phyloP scores from a whole-genome alignment of 2,888 invertebrate genomes.

The Cephus runcator region DNA sequence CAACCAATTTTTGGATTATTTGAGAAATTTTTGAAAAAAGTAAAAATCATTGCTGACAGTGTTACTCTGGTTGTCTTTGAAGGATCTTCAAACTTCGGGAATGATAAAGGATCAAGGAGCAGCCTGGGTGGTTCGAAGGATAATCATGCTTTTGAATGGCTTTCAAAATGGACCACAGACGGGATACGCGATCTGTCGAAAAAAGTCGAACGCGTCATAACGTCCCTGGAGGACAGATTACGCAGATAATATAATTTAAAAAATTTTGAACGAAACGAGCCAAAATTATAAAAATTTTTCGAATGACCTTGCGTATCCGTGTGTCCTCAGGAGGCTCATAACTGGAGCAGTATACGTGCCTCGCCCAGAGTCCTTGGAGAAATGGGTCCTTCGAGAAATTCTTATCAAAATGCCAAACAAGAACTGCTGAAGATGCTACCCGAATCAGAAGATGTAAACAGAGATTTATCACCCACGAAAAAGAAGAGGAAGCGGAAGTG shows the following conservation, averaged over 20 bases:
- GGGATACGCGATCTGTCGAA: constrained; percentile 9
- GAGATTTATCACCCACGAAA: background rate
- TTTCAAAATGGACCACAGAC: background rate
- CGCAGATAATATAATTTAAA: constrained; percentile 10
- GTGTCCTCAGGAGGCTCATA: constrained; percentile 49
- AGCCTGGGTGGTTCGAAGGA: background rate
- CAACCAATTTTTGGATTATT: background rate
- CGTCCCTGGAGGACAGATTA: constrained; percentile 10
- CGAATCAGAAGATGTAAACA: background rate
- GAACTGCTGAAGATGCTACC: constrained; percentile 24
- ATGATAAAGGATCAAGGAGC: background rate
- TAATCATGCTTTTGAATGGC: background rate
- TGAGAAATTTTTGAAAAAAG: background rate
- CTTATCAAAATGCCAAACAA: constrained; percentile 11
- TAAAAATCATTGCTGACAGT: background rate
- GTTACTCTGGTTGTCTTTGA: background rate
- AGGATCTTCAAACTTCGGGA: background rate
- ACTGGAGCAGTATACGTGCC: constrained; percentile 26
- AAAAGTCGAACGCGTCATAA: constrained; percentile 12
- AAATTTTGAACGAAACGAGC: constrained; percentile 11
- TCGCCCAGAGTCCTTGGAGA: constrained; percentile 28
- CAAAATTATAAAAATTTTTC: constrained; percentile 8
- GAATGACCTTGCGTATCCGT: constrained; percentile 34
- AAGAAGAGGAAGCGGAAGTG: background rate
- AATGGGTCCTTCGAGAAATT: constrained; percentile 24